These are phyloP conservation scores for Idaea dimidiata DNA, from an alignment of 2,888 invertebrate species.

Conservation along the genomic window DNA sequence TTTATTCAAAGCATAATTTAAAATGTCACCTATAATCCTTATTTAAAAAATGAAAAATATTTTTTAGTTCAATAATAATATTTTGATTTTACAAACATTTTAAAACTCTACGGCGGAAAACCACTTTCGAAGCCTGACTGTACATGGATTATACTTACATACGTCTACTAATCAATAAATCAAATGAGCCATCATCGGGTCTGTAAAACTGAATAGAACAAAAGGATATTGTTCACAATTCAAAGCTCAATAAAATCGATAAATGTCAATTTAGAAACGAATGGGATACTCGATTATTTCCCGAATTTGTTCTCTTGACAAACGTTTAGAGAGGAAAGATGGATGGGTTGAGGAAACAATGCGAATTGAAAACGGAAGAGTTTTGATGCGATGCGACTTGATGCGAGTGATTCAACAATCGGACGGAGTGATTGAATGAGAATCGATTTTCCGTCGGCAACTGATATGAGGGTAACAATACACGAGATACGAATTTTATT, in stretches of 20 bases:
- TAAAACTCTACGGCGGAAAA: no score
- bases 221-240: slow-evolving; percentile 66
- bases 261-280: slow-evolving; percentile 26
- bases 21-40: no score
- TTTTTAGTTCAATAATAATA: no score
- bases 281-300: slow-evolving; percentile 36
- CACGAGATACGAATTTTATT: neutral
- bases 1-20: no score
- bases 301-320: slow-evolving; percentile 52
- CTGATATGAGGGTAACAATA: neutral
- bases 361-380: slow-evolving; percentile 16
- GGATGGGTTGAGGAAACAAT: slow-evolving; percentile 42
- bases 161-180: neutral
- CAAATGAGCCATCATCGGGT: slow-evolving; percentile 3
- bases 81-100: no score
- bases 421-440: slow-evolving; percentile 8
- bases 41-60: no score
- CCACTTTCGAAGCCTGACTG: no score
- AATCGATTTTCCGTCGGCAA: slow-evolving; percentile 14
- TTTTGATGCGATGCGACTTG: neutral
- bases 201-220: slow-evolving; percentile 48
- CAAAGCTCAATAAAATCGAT: slow-evolving; percentile 58
- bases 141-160: no score
- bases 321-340: slow-evolving; percentile 49
- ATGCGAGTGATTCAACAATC: neutral